Percentiles rank a stretch among this genome's conserved stretches.
Conservation (phyloP, 2,797 vertebrate species). For the Ibycter americanus region DNA sequence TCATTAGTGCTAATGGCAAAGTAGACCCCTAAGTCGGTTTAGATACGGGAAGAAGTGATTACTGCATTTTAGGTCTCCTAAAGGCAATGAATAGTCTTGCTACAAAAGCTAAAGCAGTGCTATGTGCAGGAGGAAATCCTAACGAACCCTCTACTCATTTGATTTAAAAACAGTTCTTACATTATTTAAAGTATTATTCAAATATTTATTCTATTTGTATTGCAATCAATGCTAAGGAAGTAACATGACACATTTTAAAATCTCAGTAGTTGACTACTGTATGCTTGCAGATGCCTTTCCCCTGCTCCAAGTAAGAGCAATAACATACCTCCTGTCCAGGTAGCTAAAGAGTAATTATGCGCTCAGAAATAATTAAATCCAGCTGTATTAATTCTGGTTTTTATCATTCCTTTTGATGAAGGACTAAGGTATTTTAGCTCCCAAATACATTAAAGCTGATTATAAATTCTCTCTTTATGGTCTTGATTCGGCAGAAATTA, state of each 20-base stretch:
- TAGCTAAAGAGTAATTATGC: constrained; percentile 68
- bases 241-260: background rate
- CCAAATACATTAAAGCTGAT: constrained; percentile 73
- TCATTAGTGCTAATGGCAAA: constrained; percentile 70
- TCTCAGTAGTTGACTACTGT: background rate
- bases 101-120: constrained; percentile 1
- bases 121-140: background rate
- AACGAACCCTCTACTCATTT: constrained; percentile 19
- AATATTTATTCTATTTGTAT: constrained; percentile 20
- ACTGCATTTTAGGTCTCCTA: constrained; percentile 49
- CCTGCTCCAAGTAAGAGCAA: constrained; percentile 1
- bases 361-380: constrained; percentile 70
- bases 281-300: background rate
- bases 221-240: background rate
- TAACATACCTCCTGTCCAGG: constrained; percentile 19
- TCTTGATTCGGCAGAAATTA: constrained; percentile 66
- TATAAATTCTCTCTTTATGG: constrained; percentile 69
- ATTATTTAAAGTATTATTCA: constrained; percentile 58
- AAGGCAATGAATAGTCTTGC: constrained; percentile 39
- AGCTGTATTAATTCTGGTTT: constrained; percentile 63
- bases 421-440: constrained; percentile 69
- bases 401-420: constrained; percentile 74
- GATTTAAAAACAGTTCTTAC: constrained; percentile 6
- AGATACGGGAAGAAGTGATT: constrained; percentile 37
- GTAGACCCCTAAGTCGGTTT: constrained; percentile 51